Conservation (phyloP, 2,113 vertebrate genomes). For the Thunnus thynnus region DNA sequence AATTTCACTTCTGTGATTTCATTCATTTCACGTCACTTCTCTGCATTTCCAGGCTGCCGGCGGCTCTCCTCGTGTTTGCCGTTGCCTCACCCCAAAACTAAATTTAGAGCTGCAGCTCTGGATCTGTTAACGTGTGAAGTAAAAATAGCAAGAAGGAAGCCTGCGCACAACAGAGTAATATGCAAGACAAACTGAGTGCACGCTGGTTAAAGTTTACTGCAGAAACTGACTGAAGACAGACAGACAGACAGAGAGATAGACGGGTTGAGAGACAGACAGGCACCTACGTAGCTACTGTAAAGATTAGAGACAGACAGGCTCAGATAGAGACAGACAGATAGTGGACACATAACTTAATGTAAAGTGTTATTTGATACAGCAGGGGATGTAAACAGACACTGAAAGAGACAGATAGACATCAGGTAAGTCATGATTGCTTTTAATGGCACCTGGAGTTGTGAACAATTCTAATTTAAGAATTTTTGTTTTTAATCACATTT, state of each 20-base stretch:
- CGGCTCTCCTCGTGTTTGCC: slow-evolving; percentile 15
- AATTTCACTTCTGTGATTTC: slow-evolving; percentile 38
- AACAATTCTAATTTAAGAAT: too few relatives aligned
- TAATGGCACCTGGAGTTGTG: not conserved
- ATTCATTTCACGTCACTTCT: slow-evolving; percentile 12
- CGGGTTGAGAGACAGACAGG: not conserved
- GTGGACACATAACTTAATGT: not conserved
- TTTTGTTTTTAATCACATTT: not conserved
- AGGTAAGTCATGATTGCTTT: slow-evolving; percentile 38
- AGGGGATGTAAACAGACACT: slow-evolving; percentile 20
- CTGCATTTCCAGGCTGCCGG: slow-evolving; percentile 3
- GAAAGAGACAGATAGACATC: slow-evolving; percentile 34
- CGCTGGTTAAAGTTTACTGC: slow-evolving; percentile 5
- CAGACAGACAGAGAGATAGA: not conserved
- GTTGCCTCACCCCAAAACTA: slow-evolving; percentile 48
- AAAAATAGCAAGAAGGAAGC: slow-evolving; percentile 72
- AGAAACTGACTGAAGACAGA: slow-evolving; percentile 14
- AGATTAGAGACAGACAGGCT: not conserved
- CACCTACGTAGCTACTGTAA: not conserved
- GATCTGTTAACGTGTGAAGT: slow-evolving; percentile 39
- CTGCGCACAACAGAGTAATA: slow-evolving; percentile 28
- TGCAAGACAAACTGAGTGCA: not conserved
- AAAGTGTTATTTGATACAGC: not conserved
- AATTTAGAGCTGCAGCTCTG: slow-evolving; percentile 70
- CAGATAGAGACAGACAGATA: not conserved